These are phyloP conservation scores for Gasteruption jaculator DNA, from an alignment of 2,888 invertebrate genomes.

Conservation along the genomic window DNA sequence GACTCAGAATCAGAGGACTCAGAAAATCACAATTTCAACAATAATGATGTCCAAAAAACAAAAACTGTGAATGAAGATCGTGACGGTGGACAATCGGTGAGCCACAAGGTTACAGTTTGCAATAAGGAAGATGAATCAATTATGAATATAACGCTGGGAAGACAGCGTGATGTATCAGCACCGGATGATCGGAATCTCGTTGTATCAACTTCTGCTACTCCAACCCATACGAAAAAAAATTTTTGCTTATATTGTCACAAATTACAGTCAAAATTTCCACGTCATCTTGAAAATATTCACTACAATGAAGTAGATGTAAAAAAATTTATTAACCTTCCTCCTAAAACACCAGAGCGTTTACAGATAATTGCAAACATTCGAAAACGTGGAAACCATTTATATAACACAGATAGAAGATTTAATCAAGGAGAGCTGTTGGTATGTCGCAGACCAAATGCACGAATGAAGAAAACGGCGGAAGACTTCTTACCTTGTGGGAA, in stretches of 20 bases:
- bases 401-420: slow-evolving; percentile 11
- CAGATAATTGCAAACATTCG: slow-evolving; percentile 13
- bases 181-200: no score
- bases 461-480: slow-evolving; percentile 10
- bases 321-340: slow-evolving; percentile 13
- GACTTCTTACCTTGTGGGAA: slow-evolving; percentile 17
- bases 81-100: no score
- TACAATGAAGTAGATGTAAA: slow-evolving; percentile 17
- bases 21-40: no score
- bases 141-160: no score
- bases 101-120: no score
- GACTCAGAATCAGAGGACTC: no score
- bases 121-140: no score
- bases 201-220: no score
- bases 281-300: slow-evolving; percentile 17
- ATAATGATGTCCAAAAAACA: no score
- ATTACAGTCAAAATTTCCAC: slow-evolving; percentile 18
- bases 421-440: slow-evolving; percentile 17
- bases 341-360: slow-evolving; percentile 9
- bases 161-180: no score
- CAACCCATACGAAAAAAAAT: slow-evolving; percentile 18
- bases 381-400: slow-evolving; percentile 16
- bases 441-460: slow-evolving; percentile 14
- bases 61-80: no score
- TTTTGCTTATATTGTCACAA: slow-evolving; percentile 19